Base-by-base conservation (phyloP, 1,140 invertebrate genomes). In the Drosophila repleta region DNA sequence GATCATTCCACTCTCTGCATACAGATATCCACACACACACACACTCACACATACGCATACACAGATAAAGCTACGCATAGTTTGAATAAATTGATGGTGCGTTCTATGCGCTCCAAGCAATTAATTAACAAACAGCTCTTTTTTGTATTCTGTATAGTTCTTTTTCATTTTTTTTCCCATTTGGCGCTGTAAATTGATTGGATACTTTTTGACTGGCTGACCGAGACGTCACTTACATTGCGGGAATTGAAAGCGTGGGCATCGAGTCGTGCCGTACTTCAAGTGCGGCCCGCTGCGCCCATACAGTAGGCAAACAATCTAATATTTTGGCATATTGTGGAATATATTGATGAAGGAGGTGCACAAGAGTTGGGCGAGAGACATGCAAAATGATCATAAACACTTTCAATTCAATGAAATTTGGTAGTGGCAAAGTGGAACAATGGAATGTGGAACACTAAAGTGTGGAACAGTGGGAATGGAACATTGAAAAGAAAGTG, bases 1-100 rank as follows among this genome's bases (percentile, higher is more conserved):
- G 88, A 90, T 90, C 88, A 90, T 90, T 90, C 83, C 88, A 88
- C 88, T 88, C 88, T 84, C 55, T 89, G 88, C 83, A 90, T 90
- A 83, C 48, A 49, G 45, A 26, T 53, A 64, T 52, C 32, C 39
- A 41, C n/a, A 7, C 39, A 41, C n/a, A 41, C 39, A 41, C 39
- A 17, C 39, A 41, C 15, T 0, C 39, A 15, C 39, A 3, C 15
- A 35, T 35, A 29, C 29, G 29, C 29, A 10, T 29, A 29, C 0
- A 6, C 29, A 48, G 68, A 35, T 64, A 15, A 35, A 13, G 41
- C 45, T 32, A 13, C 8, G 37, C 7, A 63, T 46, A 82, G 74
- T 75, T 81, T 77, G 51, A 71, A 82, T 81, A 81, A 72, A 81
- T 72, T 87, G 64, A 66, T 74, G 66, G 55, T 70, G 82, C 81